A percentile compares a stretch with the other conserved stretches of the same genome.
Evolutionary conservation across 2,888 invertebrate species (phyloP).

Genomic region (Alsophila aescularia): DNA sequence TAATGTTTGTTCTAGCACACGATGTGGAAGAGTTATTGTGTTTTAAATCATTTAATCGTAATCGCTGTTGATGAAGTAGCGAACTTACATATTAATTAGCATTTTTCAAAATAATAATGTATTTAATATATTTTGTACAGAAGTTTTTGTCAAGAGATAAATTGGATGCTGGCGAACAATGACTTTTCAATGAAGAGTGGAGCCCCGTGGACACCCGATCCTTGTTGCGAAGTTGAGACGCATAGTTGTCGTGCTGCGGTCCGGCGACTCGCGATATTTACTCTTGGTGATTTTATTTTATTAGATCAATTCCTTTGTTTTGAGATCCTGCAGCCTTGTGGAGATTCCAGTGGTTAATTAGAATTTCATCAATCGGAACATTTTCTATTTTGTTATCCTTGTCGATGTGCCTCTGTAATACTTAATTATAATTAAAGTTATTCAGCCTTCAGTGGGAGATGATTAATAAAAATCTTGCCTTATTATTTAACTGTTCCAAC

Average conservation of each 20-base stretch:
- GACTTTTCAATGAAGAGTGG: conserved; percentile 81
- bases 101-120: conserved; percentile 75
- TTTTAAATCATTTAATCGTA: conserved; percentile 84
- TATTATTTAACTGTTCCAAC: conserved; percentile 74
- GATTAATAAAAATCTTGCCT: conserved; percentile 78
- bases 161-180: conserved; percentile 84
- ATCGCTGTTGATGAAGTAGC: conserved; percentile 83
- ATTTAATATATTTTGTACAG: conserved; percentile 86
- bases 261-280: conserved; percentile 50
- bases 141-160: conserved; percentile 85
- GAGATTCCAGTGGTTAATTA: conserved; percentile 82
- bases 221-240: conserved; percentile 63
- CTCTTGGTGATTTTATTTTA: conserved; percentile 48
- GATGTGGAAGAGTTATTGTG: conserved; percentile 80
- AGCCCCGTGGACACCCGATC: conserved; percentile 73
- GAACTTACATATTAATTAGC: conserved; percentile 81
- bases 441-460: conserved; percentile 79
- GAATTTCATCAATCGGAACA: conserved; percentile 80
- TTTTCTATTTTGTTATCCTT: conserved; percentile 84
- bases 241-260: conserved; percentile 53
- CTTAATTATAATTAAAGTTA: conserved; percentile 71
- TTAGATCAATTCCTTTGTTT: conserved; percentile 82
- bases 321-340: conserved; percentile 80
- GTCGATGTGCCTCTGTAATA: conserved; percentile 77
- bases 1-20: conserved; percentile 82